phyloP scores from a whole-genome alignment of 1,140 invertebrate species.

The Physella acuta region DNA sequence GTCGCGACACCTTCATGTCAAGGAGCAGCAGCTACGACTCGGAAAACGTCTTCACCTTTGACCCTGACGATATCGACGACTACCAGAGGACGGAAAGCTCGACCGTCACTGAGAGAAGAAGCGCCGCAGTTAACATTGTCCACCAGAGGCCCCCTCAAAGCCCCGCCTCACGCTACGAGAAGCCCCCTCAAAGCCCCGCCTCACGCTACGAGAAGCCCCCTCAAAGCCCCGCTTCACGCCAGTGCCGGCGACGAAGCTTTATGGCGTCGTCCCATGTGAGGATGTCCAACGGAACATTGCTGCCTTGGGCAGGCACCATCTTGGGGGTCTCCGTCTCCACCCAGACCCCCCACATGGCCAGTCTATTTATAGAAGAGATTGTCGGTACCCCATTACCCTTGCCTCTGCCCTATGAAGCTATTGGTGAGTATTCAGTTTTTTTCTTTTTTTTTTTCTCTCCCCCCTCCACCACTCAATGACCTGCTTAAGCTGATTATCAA shows the following conservation, averaged over 20 bases:
- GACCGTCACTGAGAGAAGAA: not conserved
- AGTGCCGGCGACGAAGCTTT: not conserved
- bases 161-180: not conserved
- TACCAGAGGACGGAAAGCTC: not conserved
- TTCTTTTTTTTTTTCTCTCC: not conserved
- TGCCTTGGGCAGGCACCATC: not conserved
- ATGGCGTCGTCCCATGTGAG: not conserved
- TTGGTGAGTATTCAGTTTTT: not conserved
- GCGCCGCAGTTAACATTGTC: not conserved
- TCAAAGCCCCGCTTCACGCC: not conserved
- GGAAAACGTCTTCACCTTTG: not conserved
- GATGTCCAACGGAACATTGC: not conserved
- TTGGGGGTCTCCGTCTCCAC: slow-evolving; percentile 7
- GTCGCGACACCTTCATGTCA: not conserved
- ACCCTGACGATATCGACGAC: not conserved
- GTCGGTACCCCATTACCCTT: not conserved
- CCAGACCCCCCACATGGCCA: slow-evolving; percentile 15
- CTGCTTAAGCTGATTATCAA: no score
- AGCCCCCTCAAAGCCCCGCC: not conserved
- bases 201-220: not conserved
- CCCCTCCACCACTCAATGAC: not conserved
- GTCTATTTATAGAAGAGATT: not conserved
- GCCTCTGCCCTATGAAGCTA: slow-evolving; percentile 5
- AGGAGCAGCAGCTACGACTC: slow-evolving; percentile 5
- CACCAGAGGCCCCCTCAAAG: not conserved